Evolutionary conservation across 2,113 vertebrate genomes (phyloP), one percentile per base, ranked within the genome.

Genomic region (Dasyprocta punctata): DNA sequence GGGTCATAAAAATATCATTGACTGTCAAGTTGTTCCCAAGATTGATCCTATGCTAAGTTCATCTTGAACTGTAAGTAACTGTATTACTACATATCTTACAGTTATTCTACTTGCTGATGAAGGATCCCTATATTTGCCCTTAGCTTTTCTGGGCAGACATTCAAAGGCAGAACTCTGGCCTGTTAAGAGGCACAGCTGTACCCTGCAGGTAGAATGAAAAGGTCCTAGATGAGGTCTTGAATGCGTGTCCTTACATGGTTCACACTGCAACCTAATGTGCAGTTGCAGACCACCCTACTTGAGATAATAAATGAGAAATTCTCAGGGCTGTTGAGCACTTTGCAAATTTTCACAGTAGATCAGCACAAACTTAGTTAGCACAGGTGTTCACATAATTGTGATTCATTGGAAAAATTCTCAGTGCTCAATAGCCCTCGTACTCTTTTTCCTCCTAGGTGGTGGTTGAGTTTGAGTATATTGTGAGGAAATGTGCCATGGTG

Each of bases 331-430:
- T 98, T 98, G 98, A 98, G 93, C 92, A 96, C 95, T 96, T 96
- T 85, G 96, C 96, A 97, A 77, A 95, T 98, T 98, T 98, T 98
- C 98, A 97, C 92, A 61, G 96, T 73, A 93, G 97, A 98, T 97
- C 96, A 97, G 97, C 98, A 97, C 97, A 98, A 97, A 98, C 98
- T 98, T 98, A 98, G 98, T 98, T 98, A 98, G 98, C 97, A 98
- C 98, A 98, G 98, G 98, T 98, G 98, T 98, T 98, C 94, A 93
- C 91, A 49, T 98, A 98, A 98, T 98, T 98, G 98, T 98, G 98
- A 99, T 98, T 98, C 98, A 98, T 98, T 97, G 98, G 98, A 89
- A 97, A 98, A 98, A 96, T 95, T 97, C 95, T 97, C 93, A 20
- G 96, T 98, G 98, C 97, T 98, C 98, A 97, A 44, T 96, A 98